Evolutionary conservation across 1,140 invertebrate genomes (phyloP).

Genomic region (Zaprionus ornatus): DNA sequence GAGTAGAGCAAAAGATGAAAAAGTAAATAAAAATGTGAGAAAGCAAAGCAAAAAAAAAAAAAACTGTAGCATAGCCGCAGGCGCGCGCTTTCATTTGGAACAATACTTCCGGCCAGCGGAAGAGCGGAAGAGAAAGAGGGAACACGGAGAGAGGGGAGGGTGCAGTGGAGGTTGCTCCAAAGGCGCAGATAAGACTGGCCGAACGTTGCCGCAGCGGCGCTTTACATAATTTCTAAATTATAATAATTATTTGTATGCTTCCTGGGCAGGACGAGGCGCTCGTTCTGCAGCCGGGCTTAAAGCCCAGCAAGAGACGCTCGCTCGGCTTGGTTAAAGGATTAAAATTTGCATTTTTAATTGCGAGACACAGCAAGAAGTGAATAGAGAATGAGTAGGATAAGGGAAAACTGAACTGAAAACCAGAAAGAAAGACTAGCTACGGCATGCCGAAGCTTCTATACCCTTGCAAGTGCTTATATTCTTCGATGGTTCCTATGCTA

Average conservation of each 20-base stretch:
- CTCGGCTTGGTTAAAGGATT: slow-evolving; percentile 72
- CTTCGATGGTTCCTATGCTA: neutral
- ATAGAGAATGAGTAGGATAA: slow-evolving; percentile 11
- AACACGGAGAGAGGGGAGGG: neutral
- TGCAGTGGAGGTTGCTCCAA: neutral
- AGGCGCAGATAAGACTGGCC: slow-evolving; percentile 67
- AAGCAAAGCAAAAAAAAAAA: slow-evolving; percentile 39
- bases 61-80: slow-evolving; percentile 74
- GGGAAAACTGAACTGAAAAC: slow-evolving; percentile 2
- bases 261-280: slow-evolving; percentile 47
- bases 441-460: neutral
- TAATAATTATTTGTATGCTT: slow-evolving; percentile 84
- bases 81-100: slow-evolving; percentile 79
- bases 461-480: neutral
- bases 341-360: slow-evolving; percentile 82
- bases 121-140: neutral
- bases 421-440: neutral
- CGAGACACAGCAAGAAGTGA: slow-evolving; percentile 43
- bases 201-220: slow-evolving; percentile 67
- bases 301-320: slow-evolving; percentile 35
- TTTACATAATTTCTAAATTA: slow-evolving; percentile 84
- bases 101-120: slow-evolving; percentile 73
- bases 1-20: slow-evolving; percentile 8
- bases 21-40: slow-evolving; percentile 46
- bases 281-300: slow-evolving; percentile 44